phyloP scores from a whole-genome alignment of 53 echinoderm and acorn worm genomes.

The Temnopleurus reevesii region DNA sequence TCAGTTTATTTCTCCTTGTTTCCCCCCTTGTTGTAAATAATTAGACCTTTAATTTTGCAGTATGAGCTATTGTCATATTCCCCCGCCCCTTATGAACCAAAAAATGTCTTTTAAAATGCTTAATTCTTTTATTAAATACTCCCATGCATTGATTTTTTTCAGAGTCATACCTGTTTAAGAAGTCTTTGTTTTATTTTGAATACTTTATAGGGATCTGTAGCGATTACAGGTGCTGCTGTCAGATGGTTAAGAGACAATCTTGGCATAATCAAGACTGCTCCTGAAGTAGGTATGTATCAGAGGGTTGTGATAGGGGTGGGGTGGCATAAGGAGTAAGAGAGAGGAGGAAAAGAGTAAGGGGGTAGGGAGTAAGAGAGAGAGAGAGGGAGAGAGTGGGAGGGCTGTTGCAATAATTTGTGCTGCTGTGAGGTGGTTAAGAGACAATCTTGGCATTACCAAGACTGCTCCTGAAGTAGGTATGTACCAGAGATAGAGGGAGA shows the following conservation, averaged over 20 bases:
- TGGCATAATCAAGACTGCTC: conserved; percentile 86
- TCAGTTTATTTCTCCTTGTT: no score
- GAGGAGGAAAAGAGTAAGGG: neutral
- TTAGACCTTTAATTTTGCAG: no score
- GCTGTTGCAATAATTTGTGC: conserved; percentile 94
- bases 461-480: conserved; percentile 90
- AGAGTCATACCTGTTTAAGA: no score
- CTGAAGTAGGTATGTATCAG: conserved; percentile 85
- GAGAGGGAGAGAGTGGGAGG: neutral
- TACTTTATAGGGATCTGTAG: conserved; percentile 94
- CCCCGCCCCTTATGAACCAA: no score
- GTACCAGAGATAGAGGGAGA: conserved; percentile 22
- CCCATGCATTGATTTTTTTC: no score
- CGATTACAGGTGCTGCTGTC: conserved; percentile 90
- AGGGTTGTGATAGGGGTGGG: neutral
- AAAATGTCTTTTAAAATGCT: no score
- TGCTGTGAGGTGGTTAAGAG: conserved; percentile 94
- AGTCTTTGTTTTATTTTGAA: no score
- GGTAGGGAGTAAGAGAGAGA: neutral
- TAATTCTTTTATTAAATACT: no score
- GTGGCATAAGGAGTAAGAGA: neutral
- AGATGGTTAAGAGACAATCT: conserved; percentile 95
- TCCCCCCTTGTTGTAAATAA: no score
- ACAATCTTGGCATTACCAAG: conserved; percentile 90
- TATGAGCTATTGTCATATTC: no score